Percentiles rank a stretch among this genome's conserved stretches.
Conservation (phyloP, 2,888 invertebrate genomes). For the Anodontia alba region DNA sequence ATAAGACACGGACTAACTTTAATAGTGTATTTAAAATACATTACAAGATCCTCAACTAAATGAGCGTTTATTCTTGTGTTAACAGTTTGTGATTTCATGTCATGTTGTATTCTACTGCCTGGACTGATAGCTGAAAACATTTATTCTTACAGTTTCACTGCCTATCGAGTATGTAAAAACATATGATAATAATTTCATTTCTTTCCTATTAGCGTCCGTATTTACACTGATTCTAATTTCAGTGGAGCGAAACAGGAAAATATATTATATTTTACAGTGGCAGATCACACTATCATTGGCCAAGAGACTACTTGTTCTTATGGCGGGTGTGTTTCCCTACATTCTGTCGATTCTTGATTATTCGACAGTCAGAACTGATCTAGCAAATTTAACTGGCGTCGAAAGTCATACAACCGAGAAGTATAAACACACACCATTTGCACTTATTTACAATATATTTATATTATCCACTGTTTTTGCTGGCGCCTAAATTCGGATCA, state of each 20-base stretch:
- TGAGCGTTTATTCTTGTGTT: background rate
- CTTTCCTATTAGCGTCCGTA: background rate
- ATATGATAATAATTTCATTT: background rate
- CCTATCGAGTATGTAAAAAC: background rate
- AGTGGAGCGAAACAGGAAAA: background rate
- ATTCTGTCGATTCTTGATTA: background rate
- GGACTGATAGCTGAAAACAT: background rate
- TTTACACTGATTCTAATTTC: background rate
- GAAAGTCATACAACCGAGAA: background rate
- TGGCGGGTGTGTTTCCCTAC: background rate
- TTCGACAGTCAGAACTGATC: background rate
- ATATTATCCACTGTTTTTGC: background rate
- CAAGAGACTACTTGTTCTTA: background rate
- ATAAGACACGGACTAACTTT: background rate
- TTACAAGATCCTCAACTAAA: background rate
- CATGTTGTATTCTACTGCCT: background rate
- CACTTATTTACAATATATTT: background rate
- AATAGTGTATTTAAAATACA: background rate
- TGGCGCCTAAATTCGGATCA: background rate
- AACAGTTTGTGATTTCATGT: background rate
- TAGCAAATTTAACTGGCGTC: background rate
- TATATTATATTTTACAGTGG: background rate
- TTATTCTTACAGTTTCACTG: background rate
- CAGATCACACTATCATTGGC: background rate
- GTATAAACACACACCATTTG: background rate